Evolutionary conservation across 1,140 invertebrate genomes (phyloP).

Genomic region (Dendrolimus kikuchii): DNA sequence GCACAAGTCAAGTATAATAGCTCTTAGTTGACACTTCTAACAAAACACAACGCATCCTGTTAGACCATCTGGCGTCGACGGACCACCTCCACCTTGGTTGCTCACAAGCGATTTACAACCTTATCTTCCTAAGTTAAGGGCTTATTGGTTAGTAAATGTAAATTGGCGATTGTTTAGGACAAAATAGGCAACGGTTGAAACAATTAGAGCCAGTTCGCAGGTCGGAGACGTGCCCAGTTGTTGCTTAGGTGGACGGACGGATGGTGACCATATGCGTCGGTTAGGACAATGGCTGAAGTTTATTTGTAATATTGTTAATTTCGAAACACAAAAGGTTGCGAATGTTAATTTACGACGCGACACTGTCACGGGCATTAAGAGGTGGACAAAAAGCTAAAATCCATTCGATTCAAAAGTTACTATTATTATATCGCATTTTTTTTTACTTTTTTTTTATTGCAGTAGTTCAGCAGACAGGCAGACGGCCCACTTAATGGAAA

Average conservation of each 20-base stretch:
- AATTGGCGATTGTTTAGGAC: slow-evolving; percentile 18
- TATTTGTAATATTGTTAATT: neutral
- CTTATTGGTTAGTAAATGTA: neutral
- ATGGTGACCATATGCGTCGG: slow-evolving; percentile 26
- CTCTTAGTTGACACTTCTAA: slow-evolving; percentile 41
- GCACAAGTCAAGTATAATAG: slow-evolving; percentile 30
- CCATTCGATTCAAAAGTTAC: no score
- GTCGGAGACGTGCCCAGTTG: slow-evolving; percentile 14
- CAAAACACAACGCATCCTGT: slow-evolving; percentile 30
- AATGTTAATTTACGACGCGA: no score
- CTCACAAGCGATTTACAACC: slow-evolving; percentile 3
- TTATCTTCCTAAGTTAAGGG: slow-evolving; percentile 7
- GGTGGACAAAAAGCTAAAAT: no score
- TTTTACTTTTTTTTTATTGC: no score
- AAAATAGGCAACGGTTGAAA: slow-evolving; percentile 26
- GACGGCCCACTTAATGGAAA: no score
- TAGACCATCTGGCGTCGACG: slow-evolving; percentile 43
- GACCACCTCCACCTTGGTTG: neutral
- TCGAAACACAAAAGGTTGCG: no score
- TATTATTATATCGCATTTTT: no score
- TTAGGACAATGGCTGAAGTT: neutral
- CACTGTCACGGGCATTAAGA: no score
- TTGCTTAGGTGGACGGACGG: slow-evolving; percentile 10
- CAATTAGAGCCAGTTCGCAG: slow-evolving; percentile 36
- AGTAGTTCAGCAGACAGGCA: no score